These are phyloP conservation scores for Leptinotarsa peninsularis DNA, from an alignment of 2,888 invertebrate genomes.

Conservation along the genomic window DNA sequence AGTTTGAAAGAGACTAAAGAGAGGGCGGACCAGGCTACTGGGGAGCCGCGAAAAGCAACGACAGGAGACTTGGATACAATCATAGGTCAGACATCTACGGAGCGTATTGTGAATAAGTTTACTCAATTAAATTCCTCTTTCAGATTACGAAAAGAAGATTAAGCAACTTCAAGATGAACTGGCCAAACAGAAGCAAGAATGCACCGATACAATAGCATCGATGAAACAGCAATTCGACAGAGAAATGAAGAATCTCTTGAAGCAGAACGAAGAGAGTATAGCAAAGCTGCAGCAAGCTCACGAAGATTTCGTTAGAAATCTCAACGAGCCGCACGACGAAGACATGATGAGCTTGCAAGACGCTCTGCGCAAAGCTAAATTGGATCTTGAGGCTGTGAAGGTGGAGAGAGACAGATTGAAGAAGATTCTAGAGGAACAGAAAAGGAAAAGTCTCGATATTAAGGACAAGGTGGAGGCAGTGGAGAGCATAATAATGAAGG, in stretches of 20 bases:
- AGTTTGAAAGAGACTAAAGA: neutral
- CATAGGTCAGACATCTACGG: neutral
- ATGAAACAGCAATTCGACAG: constrained; percentile 68
- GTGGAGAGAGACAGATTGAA: constrained; percentile 46
- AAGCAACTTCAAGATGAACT: constrained; percentile 40
- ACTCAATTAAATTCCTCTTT: neutral
- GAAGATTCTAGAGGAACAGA: constrained; percentile 49
- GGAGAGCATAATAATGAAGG: constrained; percentile 50
- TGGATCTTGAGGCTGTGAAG: constrained; percentile 35
- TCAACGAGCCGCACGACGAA: constrained; percentile 68
- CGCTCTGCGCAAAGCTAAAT: constrained; percentile 36
- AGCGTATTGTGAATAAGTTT: too few relatives aligned
- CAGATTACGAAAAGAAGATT: constrained; percentile 35
- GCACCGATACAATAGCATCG: constrained; percentile 56
- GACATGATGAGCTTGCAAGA: constrained; percentile 61
- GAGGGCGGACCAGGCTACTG: too few relatives aligned
- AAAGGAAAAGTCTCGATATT: constrained; percentile 49
- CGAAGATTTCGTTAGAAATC: constrained; percentile 68
- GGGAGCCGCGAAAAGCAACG: too few relatives aligned
- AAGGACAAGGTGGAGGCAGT: constrained; percentile 52
- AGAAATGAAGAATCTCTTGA: constrained; percentile 69
- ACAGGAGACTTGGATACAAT: neutral
- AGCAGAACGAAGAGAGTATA: constrained; percentile 70
- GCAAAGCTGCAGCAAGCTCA: constrained; percentile 70
- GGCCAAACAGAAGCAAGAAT: constrained; percentile 53